These are phyloP conservation scores for Darevskia mixta DNA, from an alignment of 2,797 vertebrate genomes.

Conservation along the genomic window DNA sequence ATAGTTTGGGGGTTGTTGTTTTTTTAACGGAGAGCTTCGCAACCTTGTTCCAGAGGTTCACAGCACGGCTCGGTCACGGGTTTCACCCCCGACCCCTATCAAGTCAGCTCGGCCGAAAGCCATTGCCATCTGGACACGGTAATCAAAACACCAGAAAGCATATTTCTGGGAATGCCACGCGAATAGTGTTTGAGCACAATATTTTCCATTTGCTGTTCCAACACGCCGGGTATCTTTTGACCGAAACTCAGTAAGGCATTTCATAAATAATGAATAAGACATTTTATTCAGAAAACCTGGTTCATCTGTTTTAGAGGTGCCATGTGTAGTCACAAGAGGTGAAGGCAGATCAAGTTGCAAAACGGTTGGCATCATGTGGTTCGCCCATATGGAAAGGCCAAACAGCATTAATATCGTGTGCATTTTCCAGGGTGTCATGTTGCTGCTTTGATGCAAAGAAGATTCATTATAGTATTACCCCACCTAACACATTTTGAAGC, in stretches of 20 bases:
- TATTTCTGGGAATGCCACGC: conserved; percentile 35
- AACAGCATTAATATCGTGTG: conserved; percentile 61
- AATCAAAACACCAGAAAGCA: neutral
- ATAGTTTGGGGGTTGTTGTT: neutral
- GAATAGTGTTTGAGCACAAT: conserved; percentile 31
- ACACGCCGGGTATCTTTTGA: neutral
- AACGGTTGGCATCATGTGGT: conserved; percentile 72
- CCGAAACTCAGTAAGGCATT: neutral
- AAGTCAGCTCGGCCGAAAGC: neutral
- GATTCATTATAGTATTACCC: conserved; percentile 65
- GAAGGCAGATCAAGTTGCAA: conserved; percentile 77
- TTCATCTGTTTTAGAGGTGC: conserved; percentile 61
- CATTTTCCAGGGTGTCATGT: conserved; percentile 72
- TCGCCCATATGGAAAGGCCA: conserved; percentile 73
- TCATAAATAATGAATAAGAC: conserved; percentile 31
- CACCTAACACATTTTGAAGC: conserved; percentile 64
- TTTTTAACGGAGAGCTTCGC: conserved; percentile 20
- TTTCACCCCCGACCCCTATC: neutral
- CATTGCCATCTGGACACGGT: neutral
- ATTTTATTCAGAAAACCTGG: conserved; percentile 46
- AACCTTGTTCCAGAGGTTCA: conserved; percentile 28
- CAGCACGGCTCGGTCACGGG: neutral
- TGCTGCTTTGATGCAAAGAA: conserved; percentile 77
- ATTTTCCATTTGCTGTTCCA: conserved; percentile 23
- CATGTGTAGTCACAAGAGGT: conserved; percentile 68